Evolutionary conservation across 2,797 vertebrate genomes (phyloP), one percentile per base, ranked within the genome.

Genomic region (Nannoperca obscura): DNA sequence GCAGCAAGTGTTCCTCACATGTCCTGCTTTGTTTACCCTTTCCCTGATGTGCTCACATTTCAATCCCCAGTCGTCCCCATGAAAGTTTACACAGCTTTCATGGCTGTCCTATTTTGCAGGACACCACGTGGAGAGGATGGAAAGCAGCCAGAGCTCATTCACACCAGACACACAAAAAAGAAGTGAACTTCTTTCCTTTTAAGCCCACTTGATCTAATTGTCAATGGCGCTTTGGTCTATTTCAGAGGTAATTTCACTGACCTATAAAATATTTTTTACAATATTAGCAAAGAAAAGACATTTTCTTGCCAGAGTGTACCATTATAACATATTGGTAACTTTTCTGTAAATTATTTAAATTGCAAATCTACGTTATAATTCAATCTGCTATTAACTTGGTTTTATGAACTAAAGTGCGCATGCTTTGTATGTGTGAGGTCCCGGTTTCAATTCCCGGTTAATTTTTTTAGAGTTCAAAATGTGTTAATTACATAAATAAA

Each of bases 1-100:
- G 80, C 81, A 74, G 58, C 1, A 0, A 13, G n/a, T 52, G 24
- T 62, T 70, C 61, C 55, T 38, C 57, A 34, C 46, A 62, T 32
- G 57, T 27, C 40, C 40, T 4, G 4, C 62, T 86, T 46, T 83
- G 83, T 88, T 88, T 78, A 81, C 71, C 12, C 57, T 67, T 47
- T 70, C 71, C 74, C 69, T 36, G 70, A 84, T 79, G 70, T 50
- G 81, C 67, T 81, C 79, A 81, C 63, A 91, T 86, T 84, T 88
- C 71, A 62, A 1, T 86, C 82, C 85, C 81, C 71, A 60, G 7
- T 74, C 30, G 57, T 69, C 74, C 74, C 63, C 34, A 20, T 60
- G 55, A 76, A 84, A 57, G 85, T 91, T 89, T 85, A 63, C 80
- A 74, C 85, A 90, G 86, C 85, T 91, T 81, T 90, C 83, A 74